A percentile compares a stretch with the other conserved stretches of the same genome.
Conservation (phyloP, 2,113 vertebrate genomes). For the Sebastes fasciatus region DNA sequence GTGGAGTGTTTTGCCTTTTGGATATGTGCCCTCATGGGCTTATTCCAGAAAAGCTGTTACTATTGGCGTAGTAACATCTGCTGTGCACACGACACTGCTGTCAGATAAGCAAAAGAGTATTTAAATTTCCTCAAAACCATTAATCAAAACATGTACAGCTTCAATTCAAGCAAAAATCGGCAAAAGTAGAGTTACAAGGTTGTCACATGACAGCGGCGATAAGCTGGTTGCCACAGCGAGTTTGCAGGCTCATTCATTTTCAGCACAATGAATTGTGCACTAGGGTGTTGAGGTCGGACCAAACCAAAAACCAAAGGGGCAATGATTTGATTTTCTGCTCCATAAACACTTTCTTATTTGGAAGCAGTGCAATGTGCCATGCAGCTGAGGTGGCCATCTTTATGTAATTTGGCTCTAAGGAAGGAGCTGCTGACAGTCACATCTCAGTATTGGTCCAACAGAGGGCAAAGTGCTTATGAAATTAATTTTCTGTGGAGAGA, state of each 20-base stretch:
- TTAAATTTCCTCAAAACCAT: not conserved
- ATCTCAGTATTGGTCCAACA: constrained; percentile 55
- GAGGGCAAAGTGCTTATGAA: constrained; percentile 68
- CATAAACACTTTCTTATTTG: constrained; percentile 81
- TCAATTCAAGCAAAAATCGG: constrained; percentile 11
- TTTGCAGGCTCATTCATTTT: constrained; percentile 75
- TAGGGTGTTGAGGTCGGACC: constrained; percentile 68
- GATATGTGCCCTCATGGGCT: constrained; percentile 64
- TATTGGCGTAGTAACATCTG: constrained; percentile 49
- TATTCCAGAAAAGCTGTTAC: constrained; percentile 64
- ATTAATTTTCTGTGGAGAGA: constrained; percentile 70
- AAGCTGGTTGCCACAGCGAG: constrained; percentile 55
- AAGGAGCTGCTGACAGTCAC: constrained; percentile 65
- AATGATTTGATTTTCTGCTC: constrained; percentile 82
- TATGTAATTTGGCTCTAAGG: constrained; percentile 74
- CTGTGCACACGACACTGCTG: constrained; percentile 23
- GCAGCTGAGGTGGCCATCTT: constrained; percentile 68
- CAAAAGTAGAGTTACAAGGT: constrained; percentile 31
- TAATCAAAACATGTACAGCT: not conserved
- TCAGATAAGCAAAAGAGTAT: not conserved
- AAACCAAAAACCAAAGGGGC: constrained; percentile 74
- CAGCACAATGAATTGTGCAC: constrained; percentile 70
- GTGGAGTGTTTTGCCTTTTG: constrained; percentile 71
- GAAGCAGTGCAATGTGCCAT: constrained; percentile 69
- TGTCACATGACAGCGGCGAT: constrained; percentile 27